A percentile compares a stretch with the other conserved stretches of the same genome.
Evolutionary conservation across 1,140 invertebrate genomes (phyloP).

Genomic region (Stratiolaelaps scimitus): DNA sequence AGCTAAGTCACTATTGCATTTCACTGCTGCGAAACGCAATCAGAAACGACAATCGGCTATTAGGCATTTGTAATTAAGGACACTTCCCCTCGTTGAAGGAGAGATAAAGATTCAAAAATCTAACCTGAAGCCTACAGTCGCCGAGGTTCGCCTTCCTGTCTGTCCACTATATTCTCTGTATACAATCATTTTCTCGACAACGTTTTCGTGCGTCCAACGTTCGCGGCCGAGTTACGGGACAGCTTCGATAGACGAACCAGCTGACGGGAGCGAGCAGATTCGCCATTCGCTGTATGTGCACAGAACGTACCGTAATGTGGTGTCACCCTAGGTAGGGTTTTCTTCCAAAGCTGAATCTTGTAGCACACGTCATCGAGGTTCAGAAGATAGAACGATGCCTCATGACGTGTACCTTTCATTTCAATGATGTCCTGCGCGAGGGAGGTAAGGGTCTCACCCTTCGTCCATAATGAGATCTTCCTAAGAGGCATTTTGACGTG

Average conservation of each 20-base stretch:
- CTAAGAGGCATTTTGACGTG: conserved; percentile 1
- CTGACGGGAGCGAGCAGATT: no score
- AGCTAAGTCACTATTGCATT: background rate
- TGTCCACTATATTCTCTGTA: no score
- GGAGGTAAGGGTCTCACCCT: conserved; percentile 4
- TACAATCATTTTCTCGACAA: no score
- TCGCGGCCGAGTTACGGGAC: no score
- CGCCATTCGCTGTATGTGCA: no score
- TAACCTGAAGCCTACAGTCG: no score
- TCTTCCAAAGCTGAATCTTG: background rate
- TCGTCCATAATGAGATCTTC: conserved; percentile 5
- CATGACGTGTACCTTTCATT: conserved; percentile 1
- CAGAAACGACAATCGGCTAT: background rate
- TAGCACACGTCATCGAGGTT: background rate
- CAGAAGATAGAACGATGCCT: background rate
- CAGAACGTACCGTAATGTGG: conserved; percentile 25
- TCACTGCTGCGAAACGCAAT: conserved; percentile 7
- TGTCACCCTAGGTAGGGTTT: background rate
- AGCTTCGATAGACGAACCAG: no score
- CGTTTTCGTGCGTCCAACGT: no score
- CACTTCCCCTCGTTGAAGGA: no score
- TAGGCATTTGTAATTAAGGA: no score
- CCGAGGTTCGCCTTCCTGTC: no score
- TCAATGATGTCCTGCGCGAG: conserved; percentile 9
- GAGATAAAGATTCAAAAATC: no score